Evolutionary conservation across 2,797 vertebrate genomes (phyloP).

Genomic region (Octomys mimax): DNA sequence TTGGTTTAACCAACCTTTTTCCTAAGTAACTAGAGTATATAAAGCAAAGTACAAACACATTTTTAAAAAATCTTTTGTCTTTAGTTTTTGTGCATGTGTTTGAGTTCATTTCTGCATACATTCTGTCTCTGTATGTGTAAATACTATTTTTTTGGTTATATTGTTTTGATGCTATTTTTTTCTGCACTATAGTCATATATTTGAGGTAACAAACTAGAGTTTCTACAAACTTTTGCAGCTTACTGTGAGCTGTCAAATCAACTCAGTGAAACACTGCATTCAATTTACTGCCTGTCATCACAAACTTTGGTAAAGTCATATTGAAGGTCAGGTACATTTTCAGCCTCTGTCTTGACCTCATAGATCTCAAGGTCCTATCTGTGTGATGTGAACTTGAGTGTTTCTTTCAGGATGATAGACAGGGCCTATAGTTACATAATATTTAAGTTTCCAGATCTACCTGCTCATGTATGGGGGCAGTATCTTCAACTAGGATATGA

Average conservation of each 20-base stretch:
- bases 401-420: constrained; percentile 56
- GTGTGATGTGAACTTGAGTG: constrained; percentile 50
- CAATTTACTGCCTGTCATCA: constrained; percentile 65
- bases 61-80: not conserved
- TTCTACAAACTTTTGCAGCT: constrained; percentile 61
- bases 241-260: constrained; percentile 61
- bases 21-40: not conserved
- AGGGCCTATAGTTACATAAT: not conserved
- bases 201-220: constrained; percentile 45
- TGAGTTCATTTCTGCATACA: not conserved
- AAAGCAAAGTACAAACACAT: not conserved
- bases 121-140: not conserved
- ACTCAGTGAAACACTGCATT: constrained; percentile 57
- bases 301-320: constrained; percentile 63
- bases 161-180: not conserved
- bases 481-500: not conserved
- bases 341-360: constrained; percentile 55
- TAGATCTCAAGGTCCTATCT: constrained; percentile 51
- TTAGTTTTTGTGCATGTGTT: not conserved
- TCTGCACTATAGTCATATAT: not conserved
- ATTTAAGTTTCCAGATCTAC: constrained; percentile 9
- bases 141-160: not conserved
- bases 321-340: constrained; percentile 54
- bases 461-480: not conserved
- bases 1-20: not conserved